phyloP scores from a whole-genome alignment of 1,140 invertebrate species.

The Antheraea mylitta region DNA sequence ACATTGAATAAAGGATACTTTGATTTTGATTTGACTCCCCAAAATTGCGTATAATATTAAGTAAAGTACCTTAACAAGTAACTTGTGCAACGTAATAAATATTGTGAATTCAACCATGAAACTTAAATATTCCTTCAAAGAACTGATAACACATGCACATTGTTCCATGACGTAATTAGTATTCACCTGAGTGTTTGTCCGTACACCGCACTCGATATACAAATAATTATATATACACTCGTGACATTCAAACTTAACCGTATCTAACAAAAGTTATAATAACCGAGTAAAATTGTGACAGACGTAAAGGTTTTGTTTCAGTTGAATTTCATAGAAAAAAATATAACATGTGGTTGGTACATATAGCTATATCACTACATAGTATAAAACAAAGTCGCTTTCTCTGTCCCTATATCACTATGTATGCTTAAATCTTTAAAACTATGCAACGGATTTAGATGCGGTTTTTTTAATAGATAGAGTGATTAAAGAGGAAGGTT shows the following conservation, averaged over 20 bases:
- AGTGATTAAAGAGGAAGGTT: too few relatives aligned
- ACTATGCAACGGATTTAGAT: too few relatives aligned
- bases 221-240: slow-evolving; percentile 22
- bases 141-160: slow-evolving; percentile 44
- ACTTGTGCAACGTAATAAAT: slow-evolving; percentile 6
- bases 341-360: neutral
- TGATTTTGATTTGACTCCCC: too few relatives aligned
- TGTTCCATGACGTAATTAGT: slow-evolving; percentile 47
- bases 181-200: slow-evolving; percentile 35
- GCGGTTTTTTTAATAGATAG: too few relatives aligned
- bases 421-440: too few relatives aligned
- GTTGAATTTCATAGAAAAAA: neutral
- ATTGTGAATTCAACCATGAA: slow-evolving; percentile 15
- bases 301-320: neutral
- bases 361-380: too few relatives aligned
- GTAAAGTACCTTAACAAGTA: neutral
- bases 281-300: slow-evolving; percentile 45
- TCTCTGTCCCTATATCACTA: too few relatives aligned
- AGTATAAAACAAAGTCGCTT: too few relatives aligned
- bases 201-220: slow-evolving; percentile 19
- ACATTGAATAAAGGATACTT: too few relatives aligned
- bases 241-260: slow-evolving; percentile 69
- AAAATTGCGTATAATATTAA: neutral
- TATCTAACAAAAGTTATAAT: slow-evolving; percentile 56
- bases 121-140: slow-evolving; percentile 31